Percentiles rank a stretch among this genome's conserved stretches.
Conservation (phyloP, 2,113 vertebrate genomes). For the Vimba vimba region DNA sequence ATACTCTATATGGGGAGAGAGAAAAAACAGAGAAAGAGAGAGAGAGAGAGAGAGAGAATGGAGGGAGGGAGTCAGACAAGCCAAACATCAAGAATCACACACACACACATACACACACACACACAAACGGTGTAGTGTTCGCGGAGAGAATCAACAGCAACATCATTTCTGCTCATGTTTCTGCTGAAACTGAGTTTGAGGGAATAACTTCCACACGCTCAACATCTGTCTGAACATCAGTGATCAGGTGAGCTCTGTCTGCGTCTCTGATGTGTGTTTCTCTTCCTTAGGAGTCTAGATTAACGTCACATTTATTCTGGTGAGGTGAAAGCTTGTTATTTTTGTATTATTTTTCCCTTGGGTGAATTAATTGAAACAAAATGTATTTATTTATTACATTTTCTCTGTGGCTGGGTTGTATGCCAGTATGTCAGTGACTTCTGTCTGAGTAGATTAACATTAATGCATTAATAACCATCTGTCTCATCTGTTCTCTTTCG, state of each 20-base stretch:
- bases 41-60: conserved; percentile 1
- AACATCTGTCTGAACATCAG: conserved; percentile 9
- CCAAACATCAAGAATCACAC: conserved; percentile 3
- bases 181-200: conserved; percentile 14
- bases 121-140: neutral
- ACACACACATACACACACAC: neutral
- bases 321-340: neutral
- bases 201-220: conserved; percentile 1
- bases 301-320: neutral
- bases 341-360: too few species aligned
- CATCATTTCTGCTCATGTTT: neutral
- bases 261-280: neutral
- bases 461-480: conserved; percentile 18
- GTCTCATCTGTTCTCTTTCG: neutral
- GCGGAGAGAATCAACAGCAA: neutral
- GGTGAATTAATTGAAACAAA: too few species aligned
- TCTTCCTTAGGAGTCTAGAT: neutral
- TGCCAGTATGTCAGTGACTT: conserved; percentile 11
- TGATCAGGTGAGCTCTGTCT: conserved; percentile 50
- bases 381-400: neutral
- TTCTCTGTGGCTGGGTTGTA: conserved; percentile 5
- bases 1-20: too few species aligned
- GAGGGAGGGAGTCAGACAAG: neutral
- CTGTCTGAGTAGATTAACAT: neutral
- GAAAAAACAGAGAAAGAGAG: neutral